Percentiles rank a stretch among this genome's conserved stretches.
phyloP scores from a whole-genome alignment of 2,888 invertebrate species.

The Diarsia rubi region DNA sequence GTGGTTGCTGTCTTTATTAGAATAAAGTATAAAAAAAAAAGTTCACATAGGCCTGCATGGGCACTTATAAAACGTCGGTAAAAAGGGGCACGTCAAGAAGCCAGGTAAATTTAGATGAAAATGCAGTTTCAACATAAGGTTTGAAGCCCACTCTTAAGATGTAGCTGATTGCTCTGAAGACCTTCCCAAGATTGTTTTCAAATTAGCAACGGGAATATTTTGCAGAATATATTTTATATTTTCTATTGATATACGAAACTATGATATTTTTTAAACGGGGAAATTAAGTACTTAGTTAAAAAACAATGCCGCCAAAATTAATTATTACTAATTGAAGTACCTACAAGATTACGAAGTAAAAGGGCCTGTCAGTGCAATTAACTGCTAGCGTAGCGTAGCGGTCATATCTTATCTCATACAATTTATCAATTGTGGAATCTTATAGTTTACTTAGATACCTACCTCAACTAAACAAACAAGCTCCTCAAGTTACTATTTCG shows the following conservation, averaged over 20 bases:
- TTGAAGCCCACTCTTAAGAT: too few relatives aligned
- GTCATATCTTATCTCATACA: conserved; percentile 71
- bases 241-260: neutral
- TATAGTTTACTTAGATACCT: conserved; percentile 18
- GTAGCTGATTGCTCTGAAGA: neutral
- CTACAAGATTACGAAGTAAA: conserved; percentile 1
- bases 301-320: neutral
- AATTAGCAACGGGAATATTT: neutral
- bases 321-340: neutral
- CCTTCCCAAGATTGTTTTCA: neutral
- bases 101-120: neutral
- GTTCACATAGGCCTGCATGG: too few relatives aligned
- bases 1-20: neutral
- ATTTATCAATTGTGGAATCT: conserved; percentile 70
- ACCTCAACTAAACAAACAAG: neutral
- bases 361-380: conserved; percentile 13
- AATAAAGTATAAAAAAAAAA: neutral
- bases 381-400: conserved; percentile 20
- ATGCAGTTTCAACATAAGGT: neutral
- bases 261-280: neutral
- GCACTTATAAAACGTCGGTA: too few relatives aligned
- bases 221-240: neutral
- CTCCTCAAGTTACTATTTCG: neutral
- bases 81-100: neutral
- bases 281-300: neutral